Base-by-base conservation (phyloP, 1,140 invertebrate species). In the Drosophila bocqueti region DNA sequence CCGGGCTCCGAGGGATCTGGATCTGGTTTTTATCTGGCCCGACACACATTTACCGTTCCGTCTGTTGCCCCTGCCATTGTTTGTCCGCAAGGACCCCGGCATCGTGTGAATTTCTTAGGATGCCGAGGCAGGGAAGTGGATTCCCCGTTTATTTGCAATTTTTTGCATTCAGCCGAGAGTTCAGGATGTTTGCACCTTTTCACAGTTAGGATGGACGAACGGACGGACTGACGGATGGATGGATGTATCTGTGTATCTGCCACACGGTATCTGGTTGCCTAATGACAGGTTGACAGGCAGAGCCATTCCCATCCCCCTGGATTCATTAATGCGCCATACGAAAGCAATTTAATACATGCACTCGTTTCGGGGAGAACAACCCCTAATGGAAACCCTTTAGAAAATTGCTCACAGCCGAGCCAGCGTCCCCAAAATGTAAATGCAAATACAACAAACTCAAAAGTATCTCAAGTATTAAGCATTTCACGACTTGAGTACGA, bases 261-360 rank as follows among this genome's bases (percentile, higher is more conserved):
- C n/a, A 10, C 15, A 45, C 42, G 40, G 63, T 71, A 71, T 60
- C 71, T 74, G 66, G 47, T 76, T 71, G 66, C 78, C 69, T 85
- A 85, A 85, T 81, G 78, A 85, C 82, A 85, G 83, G 82, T 84
- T 84, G 73, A 61, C 60, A 54, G 61, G 16, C 16, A 31, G 43
- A 54, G 46, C 65, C 52, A 49, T 45, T 21, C 24, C 43, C 59
- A 52, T 5, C 36, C 36, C 36, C 36, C 34, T 52, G 57, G 66
- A 65, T 55, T 75, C 76, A 81, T 85, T 78, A 85, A 79, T 86
- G 82, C 74, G 67, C 71, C 78, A 85, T 85, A 78, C 65, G 68
- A 85, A 84, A 85, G 82, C 82, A 85, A 86, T 85, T 84, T 85
- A 85, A 81, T 85, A 85, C 81, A 82, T 85, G 68, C 65, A 71